Evolutionary conservation across 2,113 vertebrate genomes (phyloP).

Genomic region (Xiphorhynchus elegans): DNA sequence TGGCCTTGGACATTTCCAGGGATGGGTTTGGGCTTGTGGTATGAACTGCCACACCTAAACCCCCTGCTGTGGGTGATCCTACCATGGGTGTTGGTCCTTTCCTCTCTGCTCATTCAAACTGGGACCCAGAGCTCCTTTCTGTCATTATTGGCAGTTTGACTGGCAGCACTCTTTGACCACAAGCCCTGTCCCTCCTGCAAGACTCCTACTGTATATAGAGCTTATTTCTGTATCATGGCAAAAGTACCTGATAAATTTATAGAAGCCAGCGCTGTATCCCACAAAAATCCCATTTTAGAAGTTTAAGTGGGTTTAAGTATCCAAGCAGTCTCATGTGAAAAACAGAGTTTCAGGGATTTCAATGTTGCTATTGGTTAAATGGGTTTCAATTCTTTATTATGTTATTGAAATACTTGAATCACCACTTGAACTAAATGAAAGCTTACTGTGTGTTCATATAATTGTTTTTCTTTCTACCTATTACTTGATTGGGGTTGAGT

Average conservation of each 20-base stretch:
- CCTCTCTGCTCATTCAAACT: background rate
- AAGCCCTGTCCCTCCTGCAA: background rate
- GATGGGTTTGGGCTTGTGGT: accelerated
- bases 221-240: background rate
- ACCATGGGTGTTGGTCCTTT: background rate
- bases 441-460: conserved; percentile 25
- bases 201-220: background rate
- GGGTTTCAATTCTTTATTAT: conserved; percentile 1
- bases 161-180: accelerated
- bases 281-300: background rate
- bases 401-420: conserved; percentile 30
- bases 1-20: background rate
- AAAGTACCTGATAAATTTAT: background rate
- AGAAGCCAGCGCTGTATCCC: background rate
- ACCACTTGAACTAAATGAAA: conserved; percentile 54
- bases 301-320: background rate
- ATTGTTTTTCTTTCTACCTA: conserved; percentile 63
- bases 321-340: background rate
- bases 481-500: conserved; percentile 64
- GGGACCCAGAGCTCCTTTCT: background rate
- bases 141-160: accelerated
- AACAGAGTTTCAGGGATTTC: background rate
- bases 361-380: background rate
- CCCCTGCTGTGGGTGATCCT: accelerated
- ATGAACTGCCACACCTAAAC: background rate